Base-by-base conservation (phyloP, 1,140 invertebrate species). In the Formica exsecta region DNA sequence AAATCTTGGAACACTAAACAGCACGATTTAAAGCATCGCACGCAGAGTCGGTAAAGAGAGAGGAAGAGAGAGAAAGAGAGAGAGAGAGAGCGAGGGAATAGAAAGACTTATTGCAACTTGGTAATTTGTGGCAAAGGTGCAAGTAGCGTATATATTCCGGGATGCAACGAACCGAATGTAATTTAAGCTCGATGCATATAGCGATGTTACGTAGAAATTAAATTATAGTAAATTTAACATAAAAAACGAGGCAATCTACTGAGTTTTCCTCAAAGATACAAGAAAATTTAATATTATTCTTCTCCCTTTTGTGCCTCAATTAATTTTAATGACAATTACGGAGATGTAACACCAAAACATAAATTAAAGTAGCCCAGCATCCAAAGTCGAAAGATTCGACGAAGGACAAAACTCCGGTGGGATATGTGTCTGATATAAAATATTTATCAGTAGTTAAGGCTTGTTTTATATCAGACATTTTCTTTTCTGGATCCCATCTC, bases 1-100 rank as follows among this genome's bases (percentile, higher is more conserved):
- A 44, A 65, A 87, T 65, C 38, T 8, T 74, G 68, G 13, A 74
- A 48, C 79, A 83, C 79, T 74, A 74, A 83, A 83, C 79, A 83
- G 54, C 68, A 61, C 79, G 79, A 74, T 73, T 73, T 74, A 83
- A 83, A 83, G 79, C 79, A 83, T 73, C n/a, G 41, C 41, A 4
- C 29, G 68, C 54, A 57, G 48, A 25, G 38, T 61, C 7, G 54
- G 68, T 8, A 57, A 44, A 62, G 25, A 13, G 38, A 65, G 41
- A 75, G 57, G 11, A 7, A 41, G 22, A 32, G 25, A 44, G 36
- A 51, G 41, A 73, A 16, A 19, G 8, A 76, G 19, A 54, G 73
- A 44, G 16, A 54, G 48, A 48, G 41, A 70, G 44, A 41, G 22
- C 36, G 13, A 38, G 11, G 6, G 44, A n/a, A 48, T 59, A 22